A percentile compares a stretch with the other conserved stretches of the same genome.
phyloP scores from a whole-genome alignment of 1,140 invertebrate species.

The Propsilocerus akamusi region DNA sequence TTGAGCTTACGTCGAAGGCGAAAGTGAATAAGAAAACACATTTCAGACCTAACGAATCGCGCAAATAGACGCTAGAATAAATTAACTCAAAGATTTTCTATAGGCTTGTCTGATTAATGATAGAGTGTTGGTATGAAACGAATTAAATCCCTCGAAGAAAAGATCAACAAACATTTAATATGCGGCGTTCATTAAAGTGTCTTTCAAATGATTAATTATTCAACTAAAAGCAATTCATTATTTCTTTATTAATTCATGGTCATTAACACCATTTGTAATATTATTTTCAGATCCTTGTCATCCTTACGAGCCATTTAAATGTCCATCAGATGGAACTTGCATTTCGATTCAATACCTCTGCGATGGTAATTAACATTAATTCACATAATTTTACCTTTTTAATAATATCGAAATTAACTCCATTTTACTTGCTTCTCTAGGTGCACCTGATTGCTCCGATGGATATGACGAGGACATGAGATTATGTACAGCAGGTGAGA shows the following conservation, averaged over 20 bases:
- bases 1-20: too few species aligned
- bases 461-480: conserved; percentile 75
- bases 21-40: too few species aligned
- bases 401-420: too few species aligned
- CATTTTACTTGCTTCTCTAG: too few species aligned
- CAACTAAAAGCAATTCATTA: neutral
- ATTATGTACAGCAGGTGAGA: conserved; percentile 80
- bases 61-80: too few species aligned
- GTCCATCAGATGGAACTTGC: conserved; percentile 76
- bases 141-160: neutral
- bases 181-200: too few species aligned
- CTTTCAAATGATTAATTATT: neutral
- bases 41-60: too few species aligned
- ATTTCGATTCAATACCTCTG: conserved; percentile 91
- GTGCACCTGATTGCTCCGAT: conserved; percentile 83
- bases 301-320: conserved; percentile 87
- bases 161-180: neutral
- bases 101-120: neutral
- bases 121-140: neutral
- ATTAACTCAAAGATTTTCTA: too few species aligned
- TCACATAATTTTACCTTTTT: too few species aligned
- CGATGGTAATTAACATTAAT: too few species aligned
- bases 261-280: conserved; percentile 8
- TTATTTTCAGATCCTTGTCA: conserved; percentile 47
- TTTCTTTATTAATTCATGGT: neutral